Conservation (phyloP, 2,888 invertebrate species). For the Caenorhabditis plicata region DNA sequence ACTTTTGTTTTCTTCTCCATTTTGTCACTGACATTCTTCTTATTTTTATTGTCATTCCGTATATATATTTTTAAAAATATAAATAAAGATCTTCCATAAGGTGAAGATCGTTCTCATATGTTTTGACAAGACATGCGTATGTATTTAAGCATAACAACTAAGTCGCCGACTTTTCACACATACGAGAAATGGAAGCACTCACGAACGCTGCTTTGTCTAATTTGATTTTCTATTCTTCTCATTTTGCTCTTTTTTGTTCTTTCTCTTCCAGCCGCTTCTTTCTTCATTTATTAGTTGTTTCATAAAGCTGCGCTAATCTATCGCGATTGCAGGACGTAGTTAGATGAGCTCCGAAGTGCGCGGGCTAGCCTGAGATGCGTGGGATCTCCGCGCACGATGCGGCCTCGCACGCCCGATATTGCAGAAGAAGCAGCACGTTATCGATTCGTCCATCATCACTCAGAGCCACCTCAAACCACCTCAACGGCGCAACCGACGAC, state of each 20-base stretch:
- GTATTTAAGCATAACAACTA: no score
- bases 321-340: constrained; percentile 28
- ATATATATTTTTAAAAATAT: no score
- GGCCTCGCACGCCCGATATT: constrained; percentile 30
- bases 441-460: background rate
- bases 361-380: constrained; percentile 41
- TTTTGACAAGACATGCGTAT: no score
- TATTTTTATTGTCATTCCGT: no score
- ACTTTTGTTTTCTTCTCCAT: no score
- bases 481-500: background rate
- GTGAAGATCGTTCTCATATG: no score
- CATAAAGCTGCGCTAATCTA: no score
- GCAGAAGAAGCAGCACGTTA: constrained; percentile 4
- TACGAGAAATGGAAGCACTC: no score
- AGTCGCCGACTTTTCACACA: no score
- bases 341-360: constrained; percentile 36
- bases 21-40: no score
- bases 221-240: background rate
- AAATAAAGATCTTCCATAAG: no score
- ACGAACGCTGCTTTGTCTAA: background rate
- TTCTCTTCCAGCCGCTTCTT: background rate
- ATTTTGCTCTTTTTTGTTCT: background rate
- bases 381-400: constrained; percentile 33
- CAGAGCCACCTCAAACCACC: background rate
- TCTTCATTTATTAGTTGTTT: background rate